Evolutionary conservation across 2,888 invertebrate species (phyloP), one percentile per base, ranked within the genome.

Genomic region (Lithodes maja): DNA sequence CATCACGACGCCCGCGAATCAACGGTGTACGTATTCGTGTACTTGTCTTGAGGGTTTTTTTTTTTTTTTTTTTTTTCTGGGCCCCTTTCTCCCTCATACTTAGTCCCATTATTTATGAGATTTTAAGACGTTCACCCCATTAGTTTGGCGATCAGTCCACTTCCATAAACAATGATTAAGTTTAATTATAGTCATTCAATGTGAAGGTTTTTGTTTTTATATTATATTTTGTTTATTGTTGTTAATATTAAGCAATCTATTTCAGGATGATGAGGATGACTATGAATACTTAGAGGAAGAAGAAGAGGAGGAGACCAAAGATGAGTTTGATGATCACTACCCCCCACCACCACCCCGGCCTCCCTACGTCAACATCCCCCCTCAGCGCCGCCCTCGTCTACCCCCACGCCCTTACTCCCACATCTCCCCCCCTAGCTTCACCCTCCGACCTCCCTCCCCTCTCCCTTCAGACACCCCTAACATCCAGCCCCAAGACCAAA

Each of bases 361-460:
- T 3, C 71, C 80, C 1, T n/a, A 83, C 55, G 88, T 75, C 33
- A 88, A 88, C 68, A 88, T 88, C 3, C 88, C 88, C 15, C 88
- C 88, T 9, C 88, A 88, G 75, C 84, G 88, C 1, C 84, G 88
- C 1, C 88, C 88, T 15, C 80, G 88, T 0, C 84, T 75, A 2
- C 88, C 84, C n/a, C 88, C 85, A 12, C 54, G 88, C 2, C 88
- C 88, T 0, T 61, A 80, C 52, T 88, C 88, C 55, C 88, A 88
- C 77, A 84, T 88, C 55, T 68, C 88, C 54, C 69, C 83, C 49
- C 88, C 88, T 17, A 87, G 87, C 78, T 52, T 17, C 55, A 69
- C 68, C 71, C 86, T 86, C 7, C 53, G 54, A 55, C 81, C 83
- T 17, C 80, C 88, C 49, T 74, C 84, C n/a, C 79, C 69, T 12